These are phyloP conservation scores for Catocala sponsa DNA, from an alignment of 2,888 invertebrate genomes.

Conservation along the genomic window DNA sequence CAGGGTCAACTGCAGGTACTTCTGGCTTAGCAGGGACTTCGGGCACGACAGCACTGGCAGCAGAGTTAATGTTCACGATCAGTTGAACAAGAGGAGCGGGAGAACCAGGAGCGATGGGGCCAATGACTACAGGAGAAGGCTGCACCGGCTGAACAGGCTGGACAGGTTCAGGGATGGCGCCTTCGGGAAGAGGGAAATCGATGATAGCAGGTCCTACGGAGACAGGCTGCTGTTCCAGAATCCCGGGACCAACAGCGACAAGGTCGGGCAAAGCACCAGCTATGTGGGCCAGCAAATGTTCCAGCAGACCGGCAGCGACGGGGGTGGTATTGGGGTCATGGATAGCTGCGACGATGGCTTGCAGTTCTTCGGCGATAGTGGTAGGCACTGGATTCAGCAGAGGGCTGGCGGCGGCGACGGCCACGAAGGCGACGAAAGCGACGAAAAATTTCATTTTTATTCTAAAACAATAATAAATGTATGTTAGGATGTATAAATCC, in stretches of 20 bases:
- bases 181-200: conserved; percentile 23
- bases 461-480: neutral
- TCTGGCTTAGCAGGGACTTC: no score
- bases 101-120: conserved; percentile 28
- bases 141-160: conserved; percentile 16
- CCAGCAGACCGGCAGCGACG: conserved; percentile 62
- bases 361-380: conserved; percentile 45
- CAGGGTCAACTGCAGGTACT: no score
- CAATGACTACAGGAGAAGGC: conserved; percentile 26
- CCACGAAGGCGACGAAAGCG: conserved; percentile 64
- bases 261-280: conserved; percentile 32
- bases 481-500: no score
- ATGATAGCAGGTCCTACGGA: conserved; percentile 25
- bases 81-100: conserved; percentile 57
- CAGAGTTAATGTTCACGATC: conserved; percentile 58
- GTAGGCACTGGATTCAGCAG: conserved; percentile 45
- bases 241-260: conserved; percentile 10
- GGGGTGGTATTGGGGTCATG: conserved; percentile 69
- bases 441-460: conserved; percentile 70
- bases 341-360: conserved; percentile 66
- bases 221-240: conserved; percentile 19
- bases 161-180: conserved; percentile 14
- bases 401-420: conserved; percentile 60
- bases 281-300: conserved; percentile 54
- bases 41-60: no score